Conservation (phyloP, 2,113 vertebrate species). For the Tachysurus vachellii region DNA sequence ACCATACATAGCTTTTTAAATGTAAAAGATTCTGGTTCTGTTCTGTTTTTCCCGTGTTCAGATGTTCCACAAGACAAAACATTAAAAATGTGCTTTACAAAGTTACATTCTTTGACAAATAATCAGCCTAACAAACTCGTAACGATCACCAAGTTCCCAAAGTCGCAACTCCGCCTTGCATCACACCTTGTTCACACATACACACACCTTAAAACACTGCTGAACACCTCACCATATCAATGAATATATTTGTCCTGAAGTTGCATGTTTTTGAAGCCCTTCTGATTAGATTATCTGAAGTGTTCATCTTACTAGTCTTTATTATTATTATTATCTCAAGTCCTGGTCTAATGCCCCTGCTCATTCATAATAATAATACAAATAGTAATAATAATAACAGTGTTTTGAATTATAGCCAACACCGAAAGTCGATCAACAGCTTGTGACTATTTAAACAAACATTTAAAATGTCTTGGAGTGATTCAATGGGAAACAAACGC, state of each 20-base stretch:
- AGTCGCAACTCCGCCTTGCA: too few relatives aligned
- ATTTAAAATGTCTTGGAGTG: not conserved
- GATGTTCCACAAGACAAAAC: too few relatives aligned
- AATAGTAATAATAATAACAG: not conserved
- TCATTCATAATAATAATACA: too few relatives aligned
- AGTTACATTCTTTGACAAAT: not conserved
- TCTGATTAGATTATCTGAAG: not conserved
- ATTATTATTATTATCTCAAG: too few relatives aligned
- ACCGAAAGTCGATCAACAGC: not conserved
- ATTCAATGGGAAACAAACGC: conserved; percentile 44
- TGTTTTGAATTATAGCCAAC: not conserved
- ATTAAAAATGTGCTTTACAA: too few relatives aligned
- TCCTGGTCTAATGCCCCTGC: too few relatives aligned
- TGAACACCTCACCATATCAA: not conserved
- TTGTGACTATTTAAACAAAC: not conserved
- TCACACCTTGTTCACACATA: not conserved
- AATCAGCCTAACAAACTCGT: too few relatives aligned
- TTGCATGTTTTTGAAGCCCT: too few relatives aligned
- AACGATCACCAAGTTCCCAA: not conserved
- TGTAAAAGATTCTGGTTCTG: too few relatives aligned
- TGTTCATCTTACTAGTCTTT: not conserved
- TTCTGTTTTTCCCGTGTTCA: too few relatives aligned
- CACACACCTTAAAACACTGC: too few relatives aligned
- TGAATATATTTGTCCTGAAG: not conserved
- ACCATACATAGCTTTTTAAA: too few relatives aligned